A percentile compares a stretch with the other conserved stretches of the same genome.
phyloP scores from a whole-genome alignment of 2,797 vertebrate genomes.

The Crax fasciolata region DNA sequence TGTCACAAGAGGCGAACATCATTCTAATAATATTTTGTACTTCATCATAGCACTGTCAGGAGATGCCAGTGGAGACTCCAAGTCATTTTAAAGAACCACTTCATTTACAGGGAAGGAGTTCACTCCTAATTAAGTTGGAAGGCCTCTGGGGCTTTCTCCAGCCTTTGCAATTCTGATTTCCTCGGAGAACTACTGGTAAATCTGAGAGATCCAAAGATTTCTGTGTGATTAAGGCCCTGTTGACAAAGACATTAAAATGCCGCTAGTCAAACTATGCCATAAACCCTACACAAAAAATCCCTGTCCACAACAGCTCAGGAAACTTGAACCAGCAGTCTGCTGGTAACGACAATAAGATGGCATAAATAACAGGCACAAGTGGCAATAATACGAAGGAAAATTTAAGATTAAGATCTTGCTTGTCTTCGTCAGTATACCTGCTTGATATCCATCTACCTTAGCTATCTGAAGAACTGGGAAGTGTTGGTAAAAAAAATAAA shows the following conservation, averaged over 20 bases:
- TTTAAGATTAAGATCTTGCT: neutral
- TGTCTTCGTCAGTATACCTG: neutral
- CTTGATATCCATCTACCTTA: rapidly evolving
- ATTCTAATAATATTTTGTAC: conserved; percentile 65
- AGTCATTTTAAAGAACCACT: conserved; percentile 77
- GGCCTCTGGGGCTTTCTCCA: conserved; percentile 65
- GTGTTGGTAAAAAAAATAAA: neutral
- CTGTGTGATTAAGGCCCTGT: conserved; percentile 60
- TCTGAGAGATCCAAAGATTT: conserved; percentile 68
- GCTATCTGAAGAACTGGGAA: neutral
- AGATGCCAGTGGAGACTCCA: conserved; percentile 67
- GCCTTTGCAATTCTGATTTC: conserved; percentile 78
- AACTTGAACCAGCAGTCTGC: neutral
- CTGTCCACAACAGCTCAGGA: neutral
- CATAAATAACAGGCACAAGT: neutral
- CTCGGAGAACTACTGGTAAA: conserved; percentile 68
- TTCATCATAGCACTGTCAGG: conserved; percentile 64
- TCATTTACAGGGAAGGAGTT: conserved; percentile 74
- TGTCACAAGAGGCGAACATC: conserved; percentile 31
- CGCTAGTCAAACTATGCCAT: conserved; percentile 13
- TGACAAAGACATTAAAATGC: conserved; percentile 66
- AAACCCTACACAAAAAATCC: neutral
- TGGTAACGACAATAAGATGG: neutral
- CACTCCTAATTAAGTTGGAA: conserved; percentile 75
- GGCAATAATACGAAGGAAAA: neutral